Evolutionary conservation across 2,113 vertebrate species (phyloP).

Genomic region (Jacana jacana): DNA sequence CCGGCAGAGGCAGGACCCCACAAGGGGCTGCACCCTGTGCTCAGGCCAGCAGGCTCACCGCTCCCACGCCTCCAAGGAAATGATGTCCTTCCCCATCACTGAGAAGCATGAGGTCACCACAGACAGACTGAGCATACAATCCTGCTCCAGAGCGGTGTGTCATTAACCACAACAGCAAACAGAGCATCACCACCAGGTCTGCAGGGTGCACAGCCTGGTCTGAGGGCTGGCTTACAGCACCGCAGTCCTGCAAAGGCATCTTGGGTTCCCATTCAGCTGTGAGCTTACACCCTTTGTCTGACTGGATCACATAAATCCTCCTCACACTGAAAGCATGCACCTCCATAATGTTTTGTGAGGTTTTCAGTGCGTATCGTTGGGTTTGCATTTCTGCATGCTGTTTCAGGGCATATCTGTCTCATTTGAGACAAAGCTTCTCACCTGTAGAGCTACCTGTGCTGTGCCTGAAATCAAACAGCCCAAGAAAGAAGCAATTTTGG

Average conservation of each 20-base stretch:
- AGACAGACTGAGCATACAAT: accelerated
- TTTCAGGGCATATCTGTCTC: too few species aligned
- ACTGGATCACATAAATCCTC: background rate
- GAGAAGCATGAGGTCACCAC: background rate
- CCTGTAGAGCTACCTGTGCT: background rate
- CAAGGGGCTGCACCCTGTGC: background rate
- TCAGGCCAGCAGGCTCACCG: background rate
- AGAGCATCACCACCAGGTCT: background rate
- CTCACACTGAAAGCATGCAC: background rate
- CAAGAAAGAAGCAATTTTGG: background rate
- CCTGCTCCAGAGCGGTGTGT: background rate
- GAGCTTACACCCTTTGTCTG: background rate
- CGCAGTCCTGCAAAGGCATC: background rate
- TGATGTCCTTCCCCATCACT: too few species aligned
- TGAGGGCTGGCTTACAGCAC: background rate
- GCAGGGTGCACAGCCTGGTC: background rate
- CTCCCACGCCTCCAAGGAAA: accelerated
- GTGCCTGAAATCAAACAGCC: background rate
- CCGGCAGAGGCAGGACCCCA: background rate
- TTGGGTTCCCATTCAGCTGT: accelerated
- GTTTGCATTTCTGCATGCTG: too few species aligned
- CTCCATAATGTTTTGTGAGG: background rate
- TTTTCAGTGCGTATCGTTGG: background rate
- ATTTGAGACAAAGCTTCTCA: background rate
- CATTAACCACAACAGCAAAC: background rate